Evolutionary conservation across 1,140 invertebrate genomes (phyloP).

Genomic region (Zaprionus capensis): DNA sequence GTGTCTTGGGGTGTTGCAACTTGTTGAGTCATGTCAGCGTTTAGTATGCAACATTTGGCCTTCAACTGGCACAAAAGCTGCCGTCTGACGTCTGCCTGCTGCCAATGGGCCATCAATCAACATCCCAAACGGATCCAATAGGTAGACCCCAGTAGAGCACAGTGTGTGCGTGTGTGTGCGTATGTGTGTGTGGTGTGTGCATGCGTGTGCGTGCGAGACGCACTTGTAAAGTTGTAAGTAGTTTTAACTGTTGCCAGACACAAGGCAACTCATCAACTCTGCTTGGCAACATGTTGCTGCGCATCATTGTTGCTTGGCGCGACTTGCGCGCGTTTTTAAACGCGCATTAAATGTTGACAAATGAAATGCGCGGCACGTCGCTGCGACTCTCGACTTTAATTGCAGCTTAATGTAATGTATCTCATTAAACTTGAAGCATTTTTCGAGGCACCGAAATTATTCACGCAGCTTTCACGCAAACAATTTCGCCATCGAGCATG

Average conservation of each 20-base stretch:
- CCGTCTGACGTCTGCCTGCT: conserved; percentile 21
- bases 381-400: conserved; percentile 26
- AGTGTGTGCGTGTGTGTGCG: neutral
- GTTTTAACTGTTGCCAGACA: conserved; percentile 1
- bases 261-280: neutral
- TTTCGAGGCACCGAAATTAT: conserved; percentile 20
- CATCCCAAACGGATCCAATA: conserved; percentile 38
- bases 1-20: conserved; percentile 53
- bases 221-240: conserved; percentile 7
- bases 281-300: conserved; percentile 40
- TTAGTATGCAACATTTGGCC: conserved; percentile 69
- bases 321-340: neutral
- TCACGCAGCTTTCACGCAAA: conserved; percentile 63
- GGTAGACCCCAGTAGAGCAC: neutral
- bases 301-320: neutral
- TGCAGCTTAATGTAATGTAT: conserved; percentile 66
- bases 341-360: conserved; percentile 51
- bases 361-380: conserved; percentile 54
- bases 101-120: conserved; percentile 54
- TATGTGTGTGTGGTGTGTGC: neutral
- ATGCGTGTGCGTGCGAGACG: neutral
- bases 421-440: conserved; percentile 54
- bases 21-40: conserved; percentile 72
- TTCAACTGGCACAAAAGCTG: conserved; percentile 59
- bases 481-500: conserved; percentile 36